Evolutionary conservation across 1,140 invertebrate species (phyloP), one percentile per base, ranked within the genome.

Genomic region (Hyposmocoma kahamanoa): DNA sequence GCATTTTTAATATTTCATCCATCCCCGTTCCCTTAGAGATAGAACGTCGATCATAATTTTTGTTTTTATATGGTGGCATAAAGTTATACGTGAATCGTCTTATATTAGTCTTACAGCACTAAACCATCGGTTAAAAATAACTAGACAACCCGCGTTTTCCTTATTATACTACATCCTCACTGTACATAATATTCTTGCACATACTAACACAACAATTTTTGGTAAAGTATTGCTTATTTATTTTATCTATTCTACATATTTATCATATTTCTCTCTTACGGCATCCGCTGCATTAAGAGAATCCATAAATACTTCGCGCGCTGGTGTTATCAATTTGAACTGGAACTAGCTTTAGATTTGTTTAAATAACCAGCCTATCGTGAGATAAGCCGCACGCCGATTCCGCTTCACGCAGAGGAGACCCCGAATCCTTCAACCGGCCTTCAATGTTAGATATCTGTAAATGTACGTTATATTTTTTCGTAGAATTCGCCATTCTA

Each of bases 1-100:
- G 81, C 76, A 82, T 84, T 87, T 87, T 87, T 81, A 87, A 84
- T 87, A 73, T 66, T 69, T 55, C 56, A 47, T 43, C 56, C 48
- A 71, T 65, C 63, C 55, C 36, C 39, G 30, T 53, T 54, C 62
- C 62, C 47, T 41, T 72, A 75, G 67, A 56, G 50, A 69, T 64
- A 19, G 42, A 26, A 48, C n/a, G 60, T 52, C 64, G 67, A 78
- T 84, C 76, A 84, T 84, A 84, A 81, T 84, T 84, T 82, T 82
- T 75, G 72, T 82, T 82, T 81, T 82, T 80, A 77, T 84, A 68
- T 60, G 41, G 47, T 48, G 30, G 54, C 50, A 50, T 67, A 64
- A 56, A 64, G 54, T 8, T 30, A 36, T n/a, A 36, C 32, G 15
- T 17, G 32, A 17, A 15, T n/a, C n/a, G n/a, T 59, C 50, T 39